phyloP scores from a whole-genome alignment of 1,140 invertebrate species.

The Neodiprion lecontei region DNA sequence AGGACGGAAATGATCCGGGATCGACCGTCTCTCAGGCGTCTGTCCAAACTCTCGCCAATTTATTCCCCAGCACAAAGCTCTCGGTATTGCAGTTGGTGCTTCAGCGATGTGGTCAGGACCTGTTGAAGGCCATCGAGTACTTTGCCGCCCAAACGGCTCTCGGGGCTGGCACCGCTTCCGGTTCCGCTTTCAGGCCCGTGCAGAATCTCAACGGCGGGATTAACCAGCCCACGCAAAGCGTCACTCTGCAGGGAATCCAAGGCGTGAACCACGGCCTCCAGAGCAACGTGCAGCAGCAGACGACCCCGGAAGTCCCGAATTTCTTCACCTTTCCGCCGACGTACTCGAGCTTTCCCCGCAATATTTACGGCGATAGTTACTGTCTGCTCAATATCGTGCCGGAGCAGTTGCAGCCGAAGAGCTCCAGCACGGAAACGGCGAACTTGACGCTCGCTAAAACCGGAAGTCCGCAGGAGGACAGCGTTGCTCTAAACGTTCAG shows the following conservation, averaged over 20 bases:
- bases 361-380: constrained; percentile 47
- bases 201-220: constrained; percentile 18
- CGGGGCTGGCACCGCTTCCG: neutral
- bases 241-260: too few species aligned
- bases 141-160: constrained; percentile 51
- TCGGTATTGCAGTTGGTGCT: constrained; percentile 87
- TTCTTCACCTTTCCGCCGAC: constrained; percentile 32
- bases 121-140: constrained; percentile 81
- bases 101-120: constrained; percentile 83
- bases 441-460: constrained; percentile 28
- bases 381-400: constrained; percentile 50
- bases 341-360: constrained; percentile 42
- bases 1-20: constrained; percentile 9
- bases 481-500: constrained; percentile 39
- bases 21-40: constrained; percentile 66
- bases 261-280: constrained; percentile 11
- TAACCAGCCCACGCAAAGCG: neutral
- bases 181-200: constrained; percentile 46
- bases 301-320: constrained; percentile 21
- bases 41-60: constrained; percentile 82
- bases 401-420: constrained; percentile 31
- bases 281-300: constrained; percentile 12
- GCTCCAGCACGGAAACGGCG: constrained; percentile 4
- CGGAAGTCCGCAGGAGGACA: constrained; percentile 31
- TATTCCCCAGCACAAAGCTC: constrained; percentile 88